phyloP scores from a whole-genome alignment of 2,113 vertebrate genomes.

The Forbesichthys papilliferus region DNA sequence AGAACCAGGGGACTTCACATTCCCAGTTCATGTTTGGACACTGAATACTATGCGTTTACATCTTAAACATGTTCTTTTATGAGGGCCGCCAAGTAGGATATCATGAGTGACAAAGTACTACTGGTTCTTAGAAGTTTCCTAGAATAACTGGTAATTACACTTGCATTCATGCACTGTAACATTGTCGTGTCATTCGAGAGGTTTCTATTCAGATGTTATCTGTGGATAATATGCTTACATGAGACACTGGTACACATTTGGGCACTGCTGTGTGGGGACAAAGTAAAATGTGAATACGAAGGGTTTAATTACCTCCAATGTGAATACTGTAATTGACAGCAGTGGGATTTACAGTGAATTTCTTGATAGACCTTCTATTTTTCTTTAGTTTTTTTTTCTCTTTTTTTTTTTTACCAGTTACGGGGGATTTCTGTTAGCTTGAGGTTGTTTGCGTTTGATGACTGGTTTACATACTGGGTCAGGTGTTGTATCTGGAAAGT shows the following conservation, averaged over 20 bases:
- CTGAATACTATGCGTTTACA: background rate
- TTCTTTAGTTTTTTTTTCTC: no score
- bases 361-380: background rate
- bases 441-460: constrained; percentile 34
- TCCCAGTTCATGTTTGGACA: constrained; percentile 30
- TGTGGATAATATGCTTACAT: no score
- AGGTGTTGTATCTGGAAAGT: constrained; percentile 64
- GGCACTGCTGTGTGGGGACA: no score
- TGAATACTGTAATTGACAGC: background rate
- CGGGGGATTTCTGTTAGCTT: background rate
- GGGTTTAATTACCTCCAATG: no score
- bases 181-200: background rate
- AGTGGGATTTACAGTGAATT: background rate
- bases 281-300: no score
- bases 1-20: constrained; percentile 46
- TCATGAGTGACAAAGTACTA: background rate
- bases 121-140: no score
- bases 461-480: constrained; percentile 43
- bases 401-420: background rate
- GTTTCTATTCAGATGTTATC: background rate
- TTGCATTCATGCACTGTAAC: background rate
- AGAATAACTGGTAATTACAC: background rate
- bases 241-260: no score
- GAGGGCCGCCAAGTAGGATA: background rate
- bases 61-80: no score